Base-by-base conservation (phyloP, 2,888 invertebrate species). In the Masnerella sp. region DNA sequence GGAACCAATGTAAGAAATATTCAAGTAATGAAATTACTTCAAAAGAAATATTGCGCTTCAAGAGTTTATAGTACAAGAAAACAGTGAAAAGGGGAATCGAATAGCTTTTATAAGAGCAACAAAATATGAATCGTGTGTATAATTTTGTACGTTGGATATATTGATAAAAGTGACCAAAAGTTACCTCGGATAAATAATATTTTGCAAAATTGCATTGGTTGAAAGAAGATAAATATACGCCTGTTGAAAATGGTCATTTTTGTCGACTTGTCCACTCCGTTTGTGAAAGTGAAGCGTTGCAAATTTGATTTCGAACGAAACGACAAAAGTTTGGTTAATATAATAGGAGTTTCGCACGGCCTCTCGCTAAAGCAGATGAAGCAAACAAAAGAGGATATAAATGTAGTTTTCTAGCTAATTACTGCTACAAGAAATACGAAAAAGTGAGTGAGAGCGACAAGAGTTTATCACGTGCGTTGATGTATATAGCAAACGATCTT, bases 401-500 rank as follows among this genome's bases (percentile, higher is more conserved):
- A 28, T 40, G 52, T 67, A 58, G 34, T 69, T 69, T 69, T 54
- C 8, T 45, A 40, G 38, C 20, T 34, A 61, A 62, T 28, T 42
- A 30, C 34, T 56, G 69, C 56, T 15, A 45, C 43, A 14, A 38
- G 17, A 49, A 34, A 1, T 38, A 42, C 7, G 32, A 18, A 12
- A 14, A 25, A 36, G n/a, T 42, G 17, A 18, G 15, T 0, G 17
- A 12, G 30, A 28, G 25, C 7, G 30, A 15, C 15, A 34, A 32
- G 15, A 38, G 45, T 43, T 45, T 59, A 45, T 34, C 4, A 38
- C 54, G 59, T 45, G 58, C 17, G 34, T 69, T 69, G 30, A 62
- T 70, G 54, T 67, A 68, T 43, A 67, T 64, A 70, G 56, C 43
- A 58, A n/a, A n/a, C n/a, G n/a, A 51, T 56, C 42, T 58, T 65